Base-by-base conservation (phyloP, 2,888 invertebrate species). In the Erebia palarica region DNA sequence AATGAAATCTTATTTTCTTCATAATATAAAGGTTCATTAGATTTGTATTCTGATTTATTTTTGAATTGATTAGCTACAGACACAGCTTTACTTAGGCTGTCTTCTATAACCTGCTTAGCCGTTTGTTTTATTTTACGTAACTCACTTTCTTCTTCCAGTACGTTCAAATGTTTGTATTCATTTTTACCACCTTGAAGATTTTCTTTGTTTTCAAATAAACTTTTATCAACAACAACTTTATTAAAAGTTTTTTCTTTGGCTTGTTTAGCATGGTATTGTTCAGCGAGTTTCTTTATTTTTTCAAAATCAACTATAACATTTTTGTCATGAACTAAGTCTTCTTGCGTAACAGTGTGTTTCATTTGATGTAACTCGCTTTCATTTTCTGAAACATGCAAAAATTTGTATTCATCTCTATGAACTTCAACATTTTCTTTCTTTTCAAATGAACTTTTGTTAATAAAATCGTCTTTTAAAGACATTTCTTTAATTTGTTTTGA, bases 21-120 rank as follows among this genome's bases (percentile, higher is more conserved):
- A 21, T 13, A 3, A 18, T 55, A 44, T 27, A n/a, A 47, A 14
- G 14, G 44, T 5, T 49, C 21, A 21, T 10, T 58, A 21, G 10
- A 9, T 59, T 36, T 36, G 53, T 79, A 73, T 68, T 85, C 82
- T 0, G 90, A 85, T 78, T 88, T 90, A 72, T 86, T 83, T 69
- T 88, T 84, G 21, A 90, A 86, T 69, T 90, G 84, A 74, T 87
- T 82, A 16, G 90, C 83, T 0, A 90, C 85, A 1, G 84, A 83
- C 0, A 91, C 75, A 61, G 91, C 91, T 77, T 83, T 86, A 72
- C 86, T 82, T 49, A 92, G 86, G 65, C 86, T 93, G 53, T 90
- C 86, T 64, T 88, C 85, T 0, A 91, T 88, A 73, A 91, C 70
- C 60, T 80, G 76, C 27, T 79, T 72, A 0, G 91, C 93, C 11